Base-by-base conservation (phyloP, 2,888 invertebrate genomes). In the Meloe dianella region DNA sequence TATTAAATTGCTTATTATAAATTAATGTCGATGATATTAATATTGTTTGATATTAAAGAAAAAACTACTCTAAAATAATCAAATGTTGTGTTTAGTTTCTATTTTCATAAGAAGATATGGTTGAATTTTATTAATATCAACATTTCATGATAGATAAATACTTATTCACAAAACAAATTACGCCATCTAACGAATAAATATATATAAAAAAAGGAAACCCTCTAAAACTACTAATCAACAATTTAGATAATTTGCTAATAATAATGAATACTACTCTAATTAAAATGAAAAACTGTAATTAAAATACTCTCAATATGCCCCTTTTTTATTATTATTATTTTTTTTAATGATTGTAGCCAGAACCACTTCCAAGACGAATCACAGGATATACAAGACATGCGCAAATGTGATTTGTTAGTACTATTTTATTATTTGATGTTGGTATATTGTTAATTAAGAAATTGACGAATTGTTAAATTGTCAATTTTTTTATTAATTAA, bases 81-180 rank as follows among this genome's bases (percentile, higher is more conserved):
- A 32, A 57, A 57, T 57, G 56, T 54, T 63, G 32, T 66, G 63
- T 63, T 63, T 63, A 63, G 61, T 63, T 60, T 60, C 63, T 60
- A 67, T 63, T 63, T 57, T 57, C 27, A 38, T 57, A 30, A 32
- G 61, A 38, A 61, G 54, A 35, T 63, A 66, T 66, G 59, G 35
- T 63, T 66, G 51, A 63, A 41, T 56, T 63, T 60, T 63, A 66
- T 66, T 66, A 58, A 61, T 47, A 63, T 59, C 66, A 66, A 63
- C 63, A 65, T 35, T 57, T 56, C 29, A 38, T 38, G 38, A 38
- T 61, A 61, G n/a, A n/a, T n/a, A n/a, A n/a, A n/a, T n/a, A n/a
- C n/a, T n/a, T n/a, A n/a, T n/a, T n/a, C n/a, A n/a, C n/a, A n/a
- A n/a, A n/a, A n/a, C n/a, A n/a, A n/a, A n/a, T n/a, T n/a, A n/a